These are phyloP conservation scores for Hoplostethus mediterraneus DNA, from an alignment of 2,797 vertebrate species.

Conservation along the genomic window DNA sequence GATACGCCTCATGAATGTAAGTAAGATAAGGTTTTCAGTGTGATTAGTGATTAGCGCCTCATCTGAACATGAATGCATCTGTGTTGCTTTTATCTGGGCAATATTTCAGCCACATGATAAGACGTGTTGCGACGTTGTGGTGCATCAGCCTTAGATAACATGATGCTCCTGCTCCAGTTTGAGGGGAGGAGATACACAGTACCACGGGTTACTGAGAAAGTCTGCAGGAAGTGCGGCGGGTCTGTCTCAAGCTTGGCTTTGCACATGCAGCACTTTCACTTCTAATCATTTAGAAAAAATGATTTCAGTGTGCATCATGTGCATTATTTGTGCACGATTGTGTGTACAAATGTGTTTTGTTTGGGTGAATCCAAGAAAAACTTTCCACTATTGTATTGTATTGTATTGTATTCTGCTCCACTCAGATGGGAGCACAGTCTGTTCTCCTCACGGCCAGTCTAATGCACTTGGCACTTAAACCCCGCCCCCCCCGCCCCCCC, in stretches of 20 bases:
- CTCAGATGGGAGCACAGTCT: slow-evolving; percentile 6
- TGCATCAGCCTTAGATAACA: not conserved
- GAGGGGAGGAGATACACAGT: not conserved
- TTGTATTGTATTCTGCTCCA: not conserved
- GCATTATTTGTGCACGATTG: too few species aligned
- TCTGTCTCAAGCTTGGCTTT: not conserved
- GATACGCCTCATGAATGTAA: not conserved
- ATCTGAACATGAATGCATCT: not conserved
- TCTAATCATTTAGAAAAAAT: not conserved
- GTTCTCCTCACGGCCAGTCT: slow-evolving; percentile 28
- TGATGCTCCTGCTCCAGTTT: not conserved
- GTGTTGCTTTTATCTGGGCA: too few species aligned
- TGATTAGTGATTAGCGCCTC: slow-evolving; percentile 19
- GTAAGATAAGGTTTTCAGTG: not conserved
- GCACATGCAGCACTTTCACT: not conserved
- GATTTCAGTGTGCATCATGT: too few species aligned
- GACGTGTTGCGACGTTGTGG: not conserved
- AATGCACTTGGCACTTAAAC: slow-evolving; percentile 31
- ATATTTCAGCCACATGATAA: too few species aligned
- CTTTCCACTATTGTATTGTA: not conserved
- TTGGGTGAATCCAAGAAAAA: not conserved
- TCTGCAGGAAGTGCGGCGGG: too few species aligned
- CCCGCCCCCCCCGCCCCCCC: slow-evolving; percentile 47
- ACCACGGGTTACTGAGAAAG: too few species aligned
- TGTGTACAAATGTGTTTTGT: too few species aligned